phyloP scores from a whole-genome alignment of 2,113 vertebrate genomes.

The Prinia subflava region DNA sequence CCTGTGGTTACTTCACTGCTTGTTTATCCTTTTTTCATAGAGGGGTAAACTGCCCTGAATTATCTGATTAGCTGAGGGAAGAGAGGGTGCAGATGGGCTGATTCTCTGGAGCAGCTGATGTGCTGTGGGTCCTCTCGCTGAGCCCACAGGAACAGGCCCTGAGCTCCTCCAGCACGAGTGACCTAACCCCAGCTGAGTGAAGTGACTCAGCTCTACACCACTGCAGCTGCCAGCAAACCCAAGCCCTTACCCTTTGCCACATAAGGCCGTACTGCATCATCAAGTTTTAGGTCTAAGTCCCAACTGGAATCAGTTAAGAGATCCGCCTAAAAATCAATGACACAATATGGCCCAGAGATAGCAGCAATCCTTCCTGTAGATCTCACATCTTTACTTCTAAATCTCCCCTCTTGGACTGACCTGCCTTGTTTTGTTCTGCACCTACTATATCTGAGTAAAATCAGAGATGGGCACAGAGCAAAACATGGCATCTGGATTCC shows the following conservation, averaged over 20 bases:
- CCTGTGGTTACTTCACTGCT: not conserved
- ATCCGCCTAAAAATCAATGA: conserved; percentile 50
- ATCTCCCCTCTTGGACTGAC: not conserved
- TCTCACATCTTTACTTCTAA: conserved; percentile 28
- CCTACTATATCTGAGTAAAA: not conserved
- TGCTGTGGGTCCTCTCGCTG: not conserved
- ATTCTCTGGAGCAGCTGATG: not conserved
- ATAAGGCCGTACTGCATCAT: not conserved
- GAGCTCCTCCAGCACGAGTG: not conserved
- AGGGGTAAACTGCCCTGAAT: not conserved
- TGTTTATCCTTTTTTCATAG: not conserved
- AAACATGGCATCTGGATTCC: not conserved
- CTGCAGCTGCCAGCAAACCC: not conserved
- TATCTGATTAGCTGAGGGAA: not conserved
- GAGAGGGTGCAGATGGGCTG: not conserved
- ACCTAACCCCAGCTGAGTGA: not conserved
- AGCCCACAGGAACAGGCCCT: not conserved
- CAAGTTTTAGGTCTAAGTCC: conserved; percentile 7
- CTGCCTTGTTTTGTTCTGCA: not conserved
- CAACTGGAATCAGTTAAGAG: conserved; percentile 23
- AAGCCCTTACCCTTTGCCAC: not conserved
- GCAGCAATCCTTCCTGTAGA: conserved; percentile 43
- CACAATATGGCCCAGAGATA: conserved; percentile 33
- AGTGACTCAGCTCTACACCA: not conserved
- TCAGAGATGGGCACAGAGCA: not conserved